Evolutionary conservation across 2,113 vertebrate genomes (phyloP).

Genomic region (Sinocyclocheilus rhinocerous): DNA sequence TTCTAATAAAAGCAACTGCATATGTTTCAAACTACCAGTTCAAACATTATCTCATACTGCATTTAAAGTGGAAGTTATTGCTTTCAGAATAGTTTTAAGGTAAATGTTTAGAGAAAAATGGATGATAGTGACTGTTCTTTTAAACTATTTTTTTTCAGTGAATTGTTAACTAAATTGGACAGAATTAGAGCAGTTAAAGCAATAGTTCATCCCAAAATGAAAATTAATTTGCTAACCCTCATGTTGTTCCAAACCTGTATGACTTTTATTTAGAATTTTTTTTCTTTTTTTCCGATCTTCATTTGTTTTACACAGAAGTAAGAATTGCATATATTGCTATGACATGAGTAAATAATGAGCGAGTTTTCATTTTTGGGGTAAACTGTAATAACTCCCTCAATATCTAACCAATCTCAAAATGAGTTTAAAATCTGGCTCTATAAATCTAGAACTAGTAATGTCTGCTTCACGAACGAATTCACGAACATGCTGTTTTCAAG

Average conservation of each 20-base stretch:
- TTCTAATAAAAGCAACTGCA: not conserved
- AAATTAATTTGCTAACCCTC: not conserved
- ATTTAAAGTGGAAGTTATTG: not conserved
- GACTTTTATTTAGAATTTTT: not conserved
- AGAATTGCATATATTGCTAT: not conserved
- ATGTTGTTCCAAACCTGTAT: not conserved
- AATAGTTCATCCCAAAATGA: not conserved
- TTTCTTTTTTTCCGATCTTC: not conserved
- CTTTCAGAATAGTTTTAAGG: not conserved
- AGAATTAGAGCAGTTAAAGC: not conserved
- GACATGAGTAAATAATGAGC: not conserved
- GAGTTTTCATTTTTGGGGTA: not conserved
- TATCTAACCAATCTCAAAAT: not conserved
- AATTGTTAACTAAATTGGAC: not conserved
- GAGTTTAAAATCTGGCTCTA: not conserved
- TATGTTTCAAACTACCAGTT: not conserved
- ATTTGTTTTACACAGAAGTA: not conserved
- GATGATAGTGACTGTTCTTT: not conserved
- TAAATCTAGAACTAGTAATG: not conserved
- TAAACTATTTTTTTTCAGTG: not conserved
- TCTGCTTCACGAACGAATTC: not conserved
- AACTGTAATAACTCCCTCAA: not conserved
- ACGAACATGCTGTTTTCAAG: not conserved
- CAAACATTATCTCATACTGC: not conserved
- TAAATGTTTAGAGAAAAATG: not conserved